A percentile compares a stretch with the other conserved stretches of the same genome.
Evolutionary conservation across 2,888 invertebrate species (phyloP).

Genomic region (Lasioglossum zephyrum): DNA sequence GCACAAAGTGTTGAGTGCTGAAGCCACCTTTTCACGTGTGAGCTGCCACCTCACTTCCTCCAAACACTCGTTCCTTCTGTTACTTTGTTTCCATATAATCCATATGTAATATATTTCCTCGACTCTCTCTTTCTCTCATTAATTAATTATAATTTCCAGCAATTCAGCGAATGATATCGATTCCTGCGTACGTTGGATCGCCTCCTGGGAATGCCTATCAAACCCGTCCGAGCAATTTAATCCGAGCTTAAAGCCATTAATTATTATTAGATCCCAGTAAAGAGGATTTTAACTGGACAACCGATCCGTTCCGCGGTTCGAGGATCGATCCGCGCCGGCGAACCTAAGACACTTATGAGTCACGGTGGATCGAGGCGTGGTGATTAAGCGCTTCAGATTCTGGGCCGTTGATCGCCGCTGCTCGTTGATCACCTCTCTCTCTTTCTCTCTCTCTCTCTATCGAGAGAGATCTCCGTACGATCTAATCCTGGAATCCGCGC

Average conservation of each 20-base stretch:
- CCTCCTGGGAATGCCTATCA: background rate
- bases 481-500: background rate
- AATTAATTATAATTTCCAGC: background rate
- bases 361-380: conserved; percentile 2
- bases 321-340: background rate
- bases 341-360: background rate
- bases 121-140: background rate
- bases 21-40: background rate
- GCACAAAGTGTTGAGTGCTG: background rate
- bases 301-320: background rate
- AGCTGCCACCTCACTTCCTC: background rate
- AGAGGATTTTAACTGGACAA: conserved; percentile 1
- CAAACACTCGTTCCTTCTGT: background rate
- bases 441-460: too few relatives aligned
- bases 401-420: background rate
- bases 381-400: background rate
- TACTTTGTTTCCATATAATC: background rate
- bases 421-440: too few relatives aligned
- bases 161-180: background rate
- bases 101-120: background rate
- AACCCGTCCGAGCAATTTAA: background rate
- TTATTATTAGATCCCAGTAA: conserved; percentile 1
- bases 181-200: background rate
- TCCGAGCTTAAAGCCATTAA: background rate
- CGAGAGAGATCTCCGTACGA: background rate